Evolutionary conservation across 2,888 invertebrate species (phyloP).

Genomic region (Keiferia lycopersicella): DNA sequence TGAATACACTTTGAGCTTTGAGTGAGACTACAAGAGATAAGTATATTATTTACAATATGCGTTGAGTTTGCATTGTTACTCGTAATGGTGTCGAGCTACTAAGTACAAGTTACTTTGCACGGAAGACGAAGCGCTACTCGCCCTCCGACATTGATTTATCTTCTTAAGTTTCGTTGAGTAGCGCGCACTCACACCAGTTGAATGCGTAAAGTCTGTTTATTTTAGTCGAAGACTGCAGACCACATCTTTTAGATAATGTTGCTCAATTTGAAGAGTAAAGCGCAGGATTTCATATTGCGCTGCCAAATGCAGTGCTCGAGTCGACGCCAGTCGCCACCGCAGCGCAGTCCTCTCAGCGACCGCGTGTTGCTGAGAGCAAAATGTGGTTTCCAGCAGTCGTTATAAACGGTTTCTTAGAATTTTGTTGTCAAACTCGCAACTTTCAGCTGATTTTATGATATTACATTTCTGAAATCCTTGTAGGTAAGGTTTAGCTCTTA

Average conservation of each 20-base stretch:
- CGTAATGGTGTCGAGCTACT: constrained; percentile 8
- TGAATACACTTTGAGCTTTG: constrained; percentile 6
- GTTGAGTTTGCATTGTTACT: not conserved
- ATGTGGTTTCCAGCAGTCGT: constrained; percentile 15
- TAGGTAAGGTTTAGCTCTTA: not conserved
- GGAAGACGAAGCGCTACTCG: not conserved
- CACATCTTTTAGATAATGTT: not conserved
- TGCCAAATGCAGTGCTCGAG: constrained; percentile 14
- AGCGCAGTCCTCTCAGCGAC: constrained; percentile 17
- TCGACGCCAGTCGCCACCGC: constrained; percentile 4
- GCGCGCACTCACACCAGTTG: not conserved
- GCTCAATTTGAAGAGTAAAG: constrained; percentile 1
- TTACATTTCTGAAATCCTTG: not conserved
- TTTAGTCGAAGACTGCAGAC: not conserved
- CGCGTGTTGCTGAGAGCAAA: constrained; percentile 19
- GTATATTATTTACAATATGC: not conserved
- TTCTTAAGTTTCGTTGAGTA: constrained; percentile 2
- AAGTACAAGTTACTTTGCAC: constrained; percentile 6
- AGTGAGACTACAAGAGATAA: not conserved
- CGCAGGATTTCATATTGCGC: constrained; percentile 5
- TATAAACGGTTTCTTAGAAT: constrained; percentile 1
- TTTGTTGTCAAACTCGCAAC: constrained; percentile 6
- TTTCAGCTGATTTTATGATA: constrained; percentile 3
- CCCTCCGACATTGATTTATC: constrained; percentile 10
- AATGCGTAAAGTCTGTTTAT: constrained; percentile 12